phyloP scores from a whole-genome alignment of 1,140 invertebrate genomes.

The roundworm (Caenorhabditis elegans) region WBcel235 BX284602.5:6828501-6829000 shows the following conservation, averaged over 20 bases:
- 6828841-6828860: no score
- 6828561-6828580: conserved; percentile 32
- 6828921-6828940: no score
- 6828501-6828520: conserved; percentile 11
- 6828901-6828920: no score
- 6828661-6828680: conserved; percentile 7
- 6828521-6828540: conserved; percentile 25
- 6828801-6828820: background rate
- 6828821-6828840: no score
- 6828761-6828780: background rate
- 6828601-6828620: conserved; percentile 27
- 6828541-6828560: conserved; percentile 26
- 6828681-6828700: background rate
- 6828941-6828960: background rate
- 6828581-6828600: conserved; percentile 12
- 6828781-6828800: background rate
- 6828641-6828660: conserved; percentile 29
- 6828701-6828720: conserved; percentile 28
- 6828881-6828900: no score
- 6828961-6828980: conserved; percentile 16
- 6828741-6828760: conserved; percentile 24
- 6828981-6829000: background rate
- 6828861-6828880: no score
- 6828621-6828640: conserved; percentile 24
- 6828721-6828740: conserved; percentile 15